Base-by-base conservation (phyloP, 2,888 invertebrate species). In the Dryobotodes eremita region DNA sequence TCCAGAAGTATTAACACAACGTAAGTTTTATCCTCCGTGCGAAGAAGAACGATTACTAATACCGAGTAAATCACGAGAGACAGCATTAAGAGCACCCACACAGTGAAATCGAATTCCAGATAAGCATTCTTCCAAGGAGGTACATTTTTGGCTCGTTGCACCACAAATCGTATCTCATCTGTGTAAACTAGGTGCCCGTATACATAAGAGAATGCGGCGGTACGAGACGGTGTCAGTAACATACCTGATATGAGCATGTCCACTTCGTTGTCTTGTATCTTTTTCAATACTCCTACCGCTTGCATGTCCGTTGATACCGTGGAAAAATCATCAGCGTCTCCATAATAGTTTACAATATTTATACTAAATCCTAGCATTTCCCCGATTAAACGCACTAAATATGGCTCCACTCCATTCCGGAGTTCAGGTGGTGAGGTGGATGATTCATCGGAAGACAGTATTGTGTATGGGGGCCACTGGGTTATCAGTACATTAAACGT, bases 381-480 rank as follows among this genome's bases (percentile, higher is more conserved):
- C 15, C 92, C 90, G 23, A 96, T 83, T 31, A 94, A 70, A 8
- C 89, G 50, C 10, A 96, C 71, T 15, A 91, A 72, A 57, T 88
- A 90, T 76, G 93, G 91, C 62, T 94, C 93, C 0, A 85, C 75
- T n/a, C 93, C 93, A 36, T 81, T 77, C 6, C 31, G 62, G 42
- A 86, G 75, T n/a, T 17, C 26, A 11, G 59, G 59, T 31, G 73
- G n/a, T 64, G 15, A 53, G 15, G 3, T 20, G 59, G 77, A 26
- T 10, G 80, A 80, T 42, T 71, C 48, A 13, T 83, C 78, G 0
- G 70, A 10, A 62, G 75, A 13, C 15, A 80, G 23, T 11, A 84
- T 77, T 36, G 89, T 66, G 20, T 72, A 84, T 0, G 95, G 95
- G 5, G 95, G 94, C 91, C 92, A 92, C 31, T 95, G 89, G 0